A percentile compares a stretch with the other conserved stretches of the same genome.
phyloP scores from a whole-genome alignment of 1,140 invertebrate genomes.

The Proctacanthus coquilletti region DNA sequence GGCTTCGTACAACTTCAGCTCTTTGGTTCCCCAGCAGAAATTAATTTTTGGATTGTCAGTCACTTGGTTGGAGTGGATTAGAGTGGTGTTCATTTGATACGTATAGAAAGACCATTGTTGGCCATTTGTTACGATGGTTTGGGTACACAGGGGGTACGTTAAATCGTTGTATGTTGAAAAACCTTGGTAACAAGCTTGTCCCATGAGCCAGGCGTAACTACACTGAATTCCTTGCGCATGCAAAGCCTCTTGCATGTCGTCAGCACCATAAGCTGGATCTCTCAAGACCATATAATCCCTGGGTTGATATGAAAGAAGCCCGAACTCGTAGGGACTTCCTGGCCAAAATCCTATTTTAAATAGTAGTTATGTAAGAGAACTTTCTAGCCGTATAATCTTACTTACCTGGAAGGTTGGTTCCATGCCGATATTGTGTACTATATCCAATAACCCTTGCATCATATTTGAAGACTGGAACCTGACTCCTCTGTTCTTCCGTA shows the following conservation, averaged over 20 bases:
- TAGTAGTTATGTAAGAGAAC: conserved; percentile 13
- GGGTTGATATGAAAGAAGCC: conserved; percentile 54
- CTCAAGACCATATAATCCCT: conserved; percentile 37
- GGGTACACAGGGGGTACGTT: conserved; percentile 73
- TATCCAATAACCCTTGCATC: conserved; percentile 43
- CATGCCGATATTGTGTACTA: conserved; percentile 35
- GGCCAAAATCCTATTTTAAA: conserved; percentile 53
- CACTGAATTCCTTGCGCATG: conserved; percentile 54
- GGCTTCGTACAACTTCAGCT: conserved; percentile 56
- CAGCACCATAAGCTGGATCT: conserved; percentile 28
- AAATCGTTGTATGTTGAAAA: conserved; percentile 76
- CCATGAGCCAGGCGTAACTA: conserved; percentile 62
- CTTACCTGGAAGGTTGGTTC: conserved; percentile 58
- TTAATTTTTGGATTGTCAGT: conserved; percentile 55
- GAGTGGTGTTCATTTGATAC: conserved; percentile 79
- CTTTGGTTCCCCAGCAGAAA: conserved; percentile 60
- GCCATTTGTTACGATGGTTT: conserved; percentile 74
- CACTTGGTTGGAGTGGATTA: conserved; percentile 41
- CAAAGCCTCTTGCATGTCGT: conserved; percentile 43
- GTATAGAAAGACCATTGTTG: conserved; percentile 64
- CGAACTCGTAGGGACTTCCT: conserved; percentile 57
- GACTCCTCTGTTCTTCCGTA: conserved; percentile 21
- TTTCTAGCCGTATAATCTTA: conserved; percentile 1
- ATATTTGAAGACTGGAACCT: conserved; percentile 36
- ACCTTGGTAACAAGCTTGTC: conserved; percentile 71